These are phyloP conservation scores for Tuberolachnus salignus DNA, from an alignment of 2,888 invertebrate species.

Conservation along the genomic window DNA sequence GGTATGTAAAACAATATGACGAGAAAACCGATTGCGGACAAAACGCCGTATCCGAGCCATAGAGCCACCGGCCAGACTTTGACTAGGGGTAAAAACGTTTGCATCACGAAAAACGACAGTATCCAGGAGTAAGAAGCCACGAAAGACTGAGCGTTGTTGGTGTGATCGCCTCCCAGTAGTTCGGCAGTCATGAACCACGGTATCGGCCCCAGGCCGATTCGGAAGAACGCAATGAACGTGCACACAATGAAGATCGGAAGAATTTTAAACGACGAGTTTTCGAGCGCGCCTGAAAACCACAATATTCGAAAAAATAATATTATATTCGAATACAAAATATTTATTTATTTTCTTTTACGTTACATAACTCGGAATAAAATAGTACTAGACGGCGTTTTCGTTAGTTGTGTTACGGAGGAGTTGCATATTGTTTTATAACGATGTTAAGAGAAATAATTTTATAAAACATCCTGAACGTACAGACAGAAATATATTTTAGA, in stretches of 20 bases:
- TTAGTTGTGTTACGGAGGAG: too few species aligned
- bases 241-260: slow-evolving; percentile 60
- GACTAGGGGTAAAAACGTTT: slow-evolving; percentile 68
- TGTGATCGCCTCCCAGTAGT: slow-evolving; percentile 62
- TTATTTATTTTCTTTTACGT: too few species aligned
- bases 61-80: slow-evolving; percentile 58
- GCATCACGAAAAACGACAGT: slow-evolving; percentile 61
- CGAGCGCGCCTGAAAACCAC: background rate
- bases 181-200: slow-evolving; percentile 64
- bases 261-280: background rate
- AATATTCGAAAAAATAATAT: background rate
- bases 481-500: too few species aligned
- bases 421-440: too few species aligned
- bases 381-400: too few species aligned
- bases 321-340: background rate
- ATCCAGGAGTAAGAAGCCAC: slow-evolving; percentile 63
- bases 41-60: slow-evolving; percentile 56
- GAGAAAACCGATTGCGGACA: slow-evolving; percentile 58
- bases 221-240: slow-evolving; percentile 62
- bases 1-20: slow-evolving; percentile 58
- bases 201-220: slow-evolving; percentile 63
- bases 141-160: slow-evolving; percentile 62
- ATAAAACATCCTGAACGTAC: too few species aligned
- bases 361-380: too few species aligned
- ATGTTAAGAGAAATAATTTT: too few species aligned